Evolutionary conservation across 2,113 vertebrate species (phyloP).

Genomic region (Tylochromis polylepis): DNA sequence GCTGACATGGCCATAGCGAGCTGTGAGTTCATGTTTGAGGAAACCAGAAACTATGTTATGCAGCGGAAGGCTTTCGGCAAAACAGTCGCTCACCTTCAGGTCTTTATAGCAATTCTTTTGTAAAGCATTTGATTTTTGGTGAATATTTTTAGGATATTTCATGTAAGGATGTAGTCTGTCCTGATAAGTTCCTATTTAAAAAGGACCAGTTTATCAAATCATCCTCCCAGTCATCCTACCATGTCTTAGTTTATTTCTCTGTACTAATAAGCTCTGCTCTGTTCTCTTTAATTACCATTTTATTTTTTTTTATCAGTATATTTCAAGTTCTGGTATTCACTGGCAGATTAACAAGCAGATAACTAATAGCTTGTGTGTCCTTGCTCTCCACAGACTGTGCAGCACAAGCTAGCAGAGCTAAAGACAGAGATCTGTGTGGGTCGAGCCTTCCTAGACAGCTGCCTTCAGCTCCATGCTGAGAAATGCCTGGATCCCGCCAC

Average conservation of each 20-base stretch:
- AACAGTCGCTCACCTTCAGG: constrained; percentile 87
- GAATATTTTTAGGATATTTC: background rate
- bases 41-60: constrained; percentile 87
- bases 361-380: background rate
- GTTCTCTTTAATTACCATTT: no score
- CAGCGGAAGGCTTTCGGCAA: constrained; percentile 92
- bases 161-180: background rate
- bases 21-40: constrained; percentile 96
- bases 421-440: constrained; percentile 89
- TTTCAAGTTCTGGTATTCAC: no score
- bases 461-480: constrained; percentile 80
- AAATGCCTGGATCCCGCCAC: constrained; percentile 80
- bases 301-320: no score
- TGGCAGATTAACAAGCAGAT: background rate
- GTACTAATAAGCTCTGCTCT: no score
- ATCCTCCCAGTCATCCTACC: background rate
- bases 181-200: background rate
- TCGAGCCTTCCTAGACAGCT: constrained; percentile 86
- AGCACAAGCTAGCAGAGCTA: constrained; percentile 91
- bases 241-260: no score
- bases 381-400: constrained; percentile 75
- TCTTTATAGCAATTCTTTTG: constrained; percentile 43
- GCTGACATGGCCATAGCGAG: constrained; percentile 77
- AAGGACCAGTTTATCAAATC: background rate
- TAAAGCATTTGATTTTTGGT: no score